phyloP scores from a whole-genome alignment of 2,888 invertebrate species.

The Pantelozetes paolii region DNA sequence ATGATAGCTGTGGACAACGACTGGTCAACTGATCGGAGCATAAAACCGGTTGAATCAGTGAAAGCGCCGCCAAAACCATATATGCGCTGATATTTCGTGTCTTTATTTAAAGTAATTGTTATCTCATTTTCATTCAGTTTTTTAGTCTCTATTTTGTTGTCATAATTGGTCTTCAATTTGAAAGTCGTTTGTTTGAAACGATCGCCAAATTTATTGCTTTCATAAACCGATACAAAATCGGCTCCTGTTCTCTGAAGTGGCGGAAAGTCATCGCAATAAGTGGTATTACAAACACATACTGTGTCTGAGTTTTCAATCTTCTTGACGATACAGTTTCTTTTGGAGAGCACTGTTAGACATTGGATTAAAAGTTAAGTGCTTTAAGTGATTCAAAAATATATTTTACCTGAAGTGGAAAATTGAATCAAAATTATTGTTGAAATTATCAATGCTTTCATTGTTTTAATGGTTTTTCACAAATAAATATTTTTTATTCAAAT shows the following conservation, averaged over 20 bases:
- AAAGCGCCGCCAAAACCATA: conserved; percentile 82
- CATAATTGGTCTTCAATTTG: background rate
- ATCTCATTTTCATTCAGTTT: background rate
- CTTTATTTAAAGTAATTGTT: conserved; percentile 12
- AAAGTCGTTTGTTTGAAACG: background rate
- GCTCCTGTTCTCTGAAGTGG: background rate
- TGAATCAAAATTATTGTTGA: too few species aligned
- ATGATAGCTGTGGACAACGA: conserved; percentile 58
- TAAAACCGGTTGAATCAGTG: conserved; percentile 66
- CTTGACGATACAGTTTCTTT: background rate
- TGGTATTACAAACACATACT: conserved; percentile 27
- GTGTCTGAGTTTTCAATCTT: background rate
- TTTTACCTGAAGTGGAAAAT: too few species aligned
- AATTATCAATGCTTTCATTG: too few species aligned
- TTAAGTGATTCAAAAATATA: too few species aligned
- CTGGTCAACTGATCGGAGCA: conserved; percentile 62
- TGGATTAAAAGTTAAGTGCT: too few species aligned
- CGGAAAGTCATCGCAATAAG: conserved; percentile 25
- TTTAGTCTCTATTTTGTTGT: background rate
- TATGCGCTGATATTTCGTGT: conserved; percentile 61
- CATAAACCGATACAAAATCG: background rate
- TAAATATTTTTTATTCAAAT: too few species aligned
- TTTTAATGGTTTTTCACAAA: too few species aligned
- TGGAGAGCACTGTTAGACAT: too few species aligned
- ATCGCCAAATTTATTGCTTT: conserved; percentile 14